Percentiles rank a stretch among this genome's conserved stretches.
phyloP scores from a whole-genome alignment of 2,113 vertebrate species.

The Hemicordylus capensis region DNA sequence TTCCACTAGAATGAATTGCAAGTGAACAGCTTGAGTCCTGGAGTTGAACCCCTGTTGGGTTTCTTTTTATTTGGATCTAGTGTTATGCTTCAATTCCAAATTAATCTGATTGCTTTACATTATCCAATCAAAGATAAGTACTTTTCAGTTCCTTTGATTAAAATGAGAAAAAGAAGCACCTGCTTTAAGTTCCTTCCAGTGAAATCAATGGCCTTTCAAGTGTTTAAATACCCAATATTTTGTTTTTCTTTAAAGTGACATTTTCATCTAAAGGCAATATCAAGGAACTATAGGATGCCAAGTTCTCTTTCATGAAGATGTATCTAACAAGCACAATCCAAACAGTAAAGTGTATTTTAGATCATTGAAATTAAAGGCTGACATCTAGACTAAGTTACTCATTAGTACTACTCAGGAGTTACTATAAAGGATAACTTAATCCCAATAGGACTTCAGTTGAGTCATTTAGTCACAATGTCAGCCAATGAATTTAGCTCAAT shows the following conservation, averaged over 20 bases:
- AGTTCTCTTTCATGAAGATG: not conserved
- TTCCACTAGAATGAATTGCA: not conserved
- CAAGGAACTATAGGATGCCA: not conserved
- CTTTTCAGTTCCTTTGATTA: not conserved
- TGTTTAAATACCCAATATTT: not conserved
- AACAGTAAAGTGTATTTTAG: no score
- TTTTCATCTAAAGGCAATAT: not conserved
- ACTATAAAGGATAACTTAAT: no score
- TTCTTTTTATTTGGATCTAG: not conserved
- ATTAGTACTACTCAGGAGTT: no score
- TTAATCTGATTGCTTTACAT: not conserved
- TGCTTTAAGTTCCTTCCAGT: not conserved
- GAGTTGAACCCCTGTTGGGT: not conserved
- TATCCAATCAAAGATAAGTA: not conserved
- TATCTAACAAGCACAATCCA: not conserved
- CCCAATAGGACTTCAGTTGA: not conserved
- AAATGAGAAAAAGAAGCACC: not conserved
- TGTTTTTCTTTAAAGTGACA: not conserved
- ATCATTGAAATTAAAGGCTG: no score
- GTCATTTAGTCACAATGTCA: not conserved
- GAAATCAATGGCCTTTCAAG: not conserved
- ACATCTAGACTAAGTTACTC: no score
- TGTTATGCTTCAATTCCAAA: not conserved
- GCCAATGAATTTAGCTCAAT: not conserved
- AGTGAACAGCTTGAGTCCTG: not conserved